A percentile compares a stretch with the other conserved stretches of the same genome.
These are phyloP conservation scores for Onthophagus sagittarius DNA, from an alignment of 2,888 invertebrate genomes.

Conservation along the genomic window DNA sequence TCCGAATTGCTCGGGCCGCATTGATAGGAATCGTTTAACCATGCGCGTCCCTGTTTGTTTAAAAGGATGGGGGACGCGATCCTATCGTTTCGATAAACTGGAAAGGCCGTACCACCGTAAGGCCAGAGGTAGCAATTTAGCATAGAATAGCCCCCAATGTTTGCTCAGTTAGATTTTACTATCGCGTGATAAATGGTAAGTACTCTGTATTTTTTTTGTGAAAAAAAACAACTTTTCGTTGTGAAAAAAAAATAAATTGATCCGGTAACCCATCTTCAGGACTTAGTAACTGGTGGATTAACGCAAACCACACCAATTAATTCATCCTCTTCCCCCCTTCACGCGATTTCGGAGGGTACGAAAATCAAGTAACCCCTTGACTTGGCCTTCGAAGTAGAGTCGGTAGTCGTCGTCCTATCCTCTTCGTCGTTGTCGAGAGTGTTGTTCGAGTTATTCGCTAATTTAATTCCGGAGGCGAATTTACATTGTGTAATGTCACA, in stretches of 20 bases:
- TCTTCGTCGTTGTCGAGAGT: not conserved
- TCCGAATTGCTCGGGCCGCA: not conserved
- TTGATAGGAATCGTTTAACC: not conserved
- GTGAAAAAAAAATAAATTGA: too few relatives aligned
- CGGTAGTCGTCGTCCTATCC: not conserved
- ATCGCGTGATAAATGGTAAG: too few relatives aligned
- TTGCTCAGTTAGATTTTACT: too few relatives aligned
- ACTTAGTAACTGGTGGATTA: not conserved
- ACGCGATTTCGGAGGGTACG: not conserved
- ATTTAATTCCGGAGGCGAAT: slow-evolving; percentile 10
- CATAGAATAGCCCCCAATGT: too few relatives aligned
- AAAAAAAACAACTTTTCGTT: too few relatives aligned
- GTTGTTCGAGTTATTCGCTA: slow-evolving; percentile 11
- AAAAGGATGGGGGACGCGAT: not conserved
- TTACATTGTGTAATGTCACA: slow-evolving; percentile 12
- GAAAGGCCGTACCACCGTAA: too few relatives aligned
- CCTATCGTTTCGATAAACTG: too few relatives aligned
- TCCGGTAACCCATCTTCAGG: not conserved
- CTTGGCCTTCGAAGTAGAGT: not conserved
- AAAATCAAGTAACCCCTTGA: not conserved
- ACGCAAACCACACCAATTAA: not conserved
- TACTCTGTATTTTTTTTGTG: too few relatives aligned
- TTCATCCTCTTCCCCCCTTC: not conserved
- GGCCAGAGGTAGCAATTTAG: too few relatives aligned
- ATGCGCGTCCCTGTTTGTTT: not conserved